These are phyloP conservation scores for Solen grandis DNA, from an alignment of 1,140 invertebrate genomes.

Conservation along the genomic window DNA sequence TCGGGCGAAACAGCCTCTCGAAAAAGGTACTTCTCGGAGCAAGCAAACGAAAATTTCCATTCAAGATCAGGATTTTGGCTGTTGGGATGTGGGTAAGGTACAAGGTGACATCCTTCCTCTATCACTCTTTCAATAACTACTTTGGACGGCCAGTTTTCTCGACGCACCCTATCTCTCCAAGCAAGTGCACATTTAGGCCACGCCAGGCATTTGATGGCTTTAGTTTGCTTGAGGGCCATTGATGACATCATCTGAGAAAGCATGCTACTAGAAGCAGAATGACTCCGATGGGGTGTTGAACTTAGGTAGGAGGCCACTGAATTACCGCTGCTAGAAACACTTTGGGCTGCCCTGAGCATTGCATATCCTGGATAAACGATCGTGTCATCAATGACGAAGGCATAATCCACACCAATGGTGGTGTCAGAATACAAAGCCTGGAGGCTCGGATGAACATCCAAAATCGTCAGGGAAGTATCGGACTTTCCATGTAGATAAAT, in stretches of 20 bases:
- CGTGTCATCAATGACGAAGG: background rate
- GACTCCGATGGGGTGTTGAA: too few relatives aligned
- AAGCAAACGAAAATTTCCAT: slow-evolving; percentile 31
- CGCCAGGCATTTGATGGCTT: background rate
- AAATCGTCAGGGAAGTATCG: background rate
- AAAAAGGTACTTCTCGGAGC: slow-evolving; percentile 19
- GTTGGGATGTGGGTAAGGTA: slow-evolving; percentile 1
- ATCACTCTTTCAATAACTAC: background rate
- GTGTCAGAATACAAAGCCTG: background rate
- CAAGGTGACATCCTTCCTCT: background rate
- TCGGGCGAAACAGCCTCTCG: background rate
- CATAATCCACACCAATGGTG: background rate
- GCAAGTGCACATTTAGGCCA: slow-evolving; percentile 29
- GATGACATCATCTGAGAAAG: too few relatives aligned
- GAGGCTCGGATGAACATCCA: background rate
- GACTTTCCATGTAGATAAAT: background rate
- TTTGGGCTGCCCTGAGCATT: background rate
- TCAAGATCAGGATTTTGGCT: slow-evolving; percentile 16
- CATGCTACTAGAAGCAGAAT: too few relatives aligned
- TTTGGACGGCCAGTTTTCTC: slow-evolving; percentile 15
- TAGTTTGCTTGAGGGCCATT: background rate
- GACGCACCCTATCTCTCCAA: slow-evolving; percentile 17
- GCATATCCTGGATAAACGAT: background rate
- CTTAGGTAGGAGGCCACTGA: background rate
- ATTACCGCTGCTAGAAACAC: background rate